Percentiles rank a stretch among this genome's conserved stretches.
phyloP scores from a whole-genome alignment of 2,888 invertebrate genomes.

The Pyrrhia umbra region DNA sequence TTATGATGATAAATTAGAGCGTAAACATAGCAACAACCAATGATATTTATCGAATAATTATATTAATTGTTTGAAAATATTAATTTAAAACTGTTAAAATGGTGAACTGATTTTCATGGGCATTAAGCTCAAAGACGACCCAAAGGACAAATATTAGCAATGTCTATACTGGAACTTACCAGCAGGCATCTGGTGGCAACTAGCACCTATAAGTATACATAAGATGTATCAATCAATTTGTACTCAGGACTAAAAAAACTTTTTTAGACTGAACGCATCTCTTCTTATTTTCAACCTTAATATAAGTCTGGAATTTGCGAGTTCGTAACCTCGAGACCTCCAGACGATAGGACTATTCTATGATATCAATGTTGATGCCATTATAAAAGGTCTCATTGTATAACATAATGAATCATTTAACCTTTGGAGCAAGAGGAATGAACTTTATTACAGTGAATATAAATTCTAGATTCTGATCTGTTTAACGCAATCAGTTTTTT shows the following conservation, averaged over 20 bases:
- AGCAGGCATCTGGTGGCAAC: background rate
- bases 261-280: background rate
- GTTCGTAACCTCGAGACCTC: conserved; percentile 27
- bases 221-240: background rate
- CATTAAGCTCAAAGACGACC: too few relatives aligned
- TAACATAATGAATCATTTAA: background rate
- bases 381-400: background rate
- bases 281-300: background rate
- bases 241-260: background rate
- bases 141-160: background rate
- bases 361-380: background rate
- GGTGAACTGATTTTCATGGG: too few relatives aligned
- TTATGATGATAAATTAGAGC: too few relatives aligned
- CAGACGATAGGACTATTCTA: conserved; percentile 14
- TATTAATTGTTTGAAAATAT: too few relatives aligned
- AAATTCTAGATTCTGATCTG: too few relatives aligned
- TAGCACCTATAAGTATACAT: background rate
- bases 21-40: too few relatives aligned
- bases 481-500: too few relatives aligned
- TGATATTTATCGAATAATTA: too few relatives aligned
- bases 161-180: too few relatives aligned
- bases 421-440: conserved; percentile 7
- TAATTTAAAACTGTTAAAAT: too few relatives aligned
- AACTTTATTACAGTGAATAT: background rate
- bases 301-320: background rate